Percentiles rank a stretch among this genome's conserved stretches.
phyloP scores from a whole-genome alignment of 2,113 vertebrate genomes.

The Paradisaea rubra region DNA sequence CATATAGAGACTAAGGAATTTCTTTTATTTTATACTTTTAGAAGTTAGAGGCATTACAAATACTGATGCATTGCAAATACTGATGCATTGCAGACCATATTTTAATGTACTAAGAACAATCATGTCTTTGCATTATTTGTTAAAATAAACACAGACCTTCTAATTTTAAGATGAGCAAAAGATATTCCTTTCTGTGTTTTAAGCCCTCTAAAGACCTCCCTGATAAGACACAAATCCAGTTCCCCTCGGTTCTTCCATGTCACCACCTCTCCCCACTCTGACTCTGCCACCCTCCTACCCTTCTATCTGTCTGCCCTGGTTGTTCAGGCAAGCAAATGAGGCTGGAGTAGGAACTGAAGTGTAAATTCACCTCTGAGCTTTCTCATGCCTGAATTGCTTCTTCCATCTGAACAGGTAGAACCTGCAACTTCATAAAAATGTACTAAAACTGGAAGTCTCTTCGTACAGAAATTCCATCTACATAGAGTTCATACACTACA shows the following conservation, averaged over 20 bases:
- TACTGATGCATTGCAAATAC: neutral
- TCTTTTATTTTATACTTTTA: neutral
- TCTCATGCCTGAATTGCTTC: neutral
- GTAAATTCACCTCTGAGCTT: constrained; percentile 13
- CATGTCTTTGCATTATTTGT: neutral
- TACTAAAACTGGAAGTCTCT: neutral
- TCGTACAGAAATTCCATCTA: neutral
- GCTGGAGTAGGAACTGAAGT: neutral
- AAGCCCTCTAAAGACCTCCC: neutral
- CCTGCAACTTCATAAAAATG: neutral
- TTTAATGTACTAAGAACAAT: neutral
- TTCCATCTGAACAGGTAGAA: neutral
- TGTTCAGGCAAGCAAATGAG: neutral
- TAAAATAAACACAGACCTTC: neutral
- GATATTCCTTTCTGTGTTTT: neutral
- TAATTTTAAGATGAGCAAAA: neutral
- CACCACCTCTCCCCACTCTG: neutral
- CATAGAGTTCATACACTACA: neutral
- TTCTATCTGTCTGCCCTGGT: neutral
- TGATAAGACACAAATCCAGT: neutral
- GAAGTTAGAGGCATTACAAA: neutral
- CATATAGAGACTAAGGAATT: neutral
- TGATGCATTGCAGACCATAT: neutral
- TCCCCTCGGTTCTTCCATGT: neutral
- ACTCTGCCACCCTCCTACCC: neutral